A percentile compares a stretch with the other conserved stretches of the same genome.
Conservation (phyloP, 2,888 invertebrate genomes). For the Stratiomys singularior region DNA sequence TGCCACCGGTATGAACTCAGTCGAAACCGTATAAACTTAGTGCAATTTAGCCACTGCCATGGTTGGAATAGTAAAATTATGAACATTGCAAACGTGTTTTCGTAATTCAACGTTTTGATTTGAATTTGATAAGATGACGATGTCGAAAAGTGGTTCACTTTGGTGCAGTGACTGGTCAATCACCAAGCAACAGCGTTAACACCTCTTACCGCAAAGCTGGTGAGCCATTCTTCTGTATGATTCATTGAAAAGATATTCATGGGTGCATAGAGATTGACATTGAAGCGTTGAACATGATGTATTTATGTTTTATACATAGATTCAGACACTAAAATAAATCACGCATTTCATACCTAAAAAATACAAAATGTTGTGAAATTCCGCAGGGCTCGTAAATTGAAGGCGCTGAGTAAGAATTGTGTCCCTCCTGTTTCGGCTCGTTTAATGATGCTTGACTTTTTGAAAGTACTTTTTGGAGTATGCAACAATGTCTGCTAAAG, state of each 20-base stretch:
- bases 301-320: neutral
- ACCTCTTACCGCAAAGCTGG: conserved; percentile 18
- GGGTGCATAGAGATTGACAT: neutral
- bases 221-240: conserved; percentile 23
- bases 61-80: no score
- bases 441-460: no score
- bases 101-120: conserved; percentile 26
- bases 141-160: conserved; percentile 42
- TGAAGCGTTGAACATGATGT: neutral
- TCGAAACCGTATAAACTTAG: no score
- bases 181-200: no score
- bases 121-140: conserved; percentile 40
- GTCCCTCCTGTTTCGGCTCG: no score
- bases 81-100: neutral
- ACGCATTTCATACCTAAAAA: neutral
- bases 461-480: no score
- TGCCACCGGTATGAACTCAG: neutral
- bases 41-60: no score
- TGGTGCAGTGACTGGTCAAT: conserved; percentile 16
- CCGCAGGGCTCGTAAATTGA: no score
- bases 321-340: neutral
- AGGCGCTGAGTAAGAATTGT: no score
- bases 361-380: no score
- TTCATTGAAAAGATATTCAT: conserved; percentile 25
- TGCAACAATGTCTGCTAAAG: no score